Base-by-base conservation (phyloP, 1,140 invertebrate species). In the Sesamia nonagrioides region DNA sequence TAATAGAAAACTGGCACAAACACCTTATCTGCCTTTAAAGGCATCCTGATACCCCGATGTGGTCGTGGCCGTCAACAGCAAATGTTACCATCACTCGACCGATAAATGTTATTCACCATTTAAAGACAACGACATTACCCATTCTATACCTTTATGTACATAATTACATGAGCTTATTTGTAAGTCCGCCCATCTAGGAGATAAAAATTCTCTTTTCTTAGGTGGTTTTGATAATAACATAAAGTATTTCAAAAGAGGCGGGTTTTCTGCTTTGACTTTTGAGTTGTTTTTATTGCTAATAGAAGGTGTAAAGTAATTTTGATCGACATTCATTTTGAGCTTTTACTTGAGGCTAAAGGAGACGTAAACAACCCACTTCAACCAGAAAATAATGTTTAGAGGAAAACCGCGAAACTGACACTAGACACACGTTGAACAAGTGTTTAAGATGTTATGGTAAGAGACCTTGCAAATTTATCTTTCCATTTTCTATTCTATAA, bases 91-190 rank as follows among this genome's bases (percentile, higher is more conserved):
- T 63, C 56, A 61, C 52, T 56, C 71, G 33, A 73, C 58, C 50
- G 68, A 71, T 73, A 56, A 58, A 58, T 63, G 45, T 50, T 75
- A 75, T 75, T 63, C 42, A 18, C 73, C 73, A 61, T 63, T 50
- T 50, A 48, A 40, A 52, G 58, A 11, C 56, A 33, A 5, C 21
- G 1, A 58, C 33, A 72, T 54, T 72, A 58, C 27, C 40, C 63
- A 75, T 75, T 75, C 52, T 75, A 37, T 37, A 42, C 73, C 42
- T 75, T 63, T 61, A 27, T 61, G 73, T 48, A 75, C 27, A 63
- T 75, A 73, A 73, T 73, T 73, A 73, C 71, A 27, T 15, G 54
- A 50, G 50, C 54, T 73, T 56, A 75, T 75, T 63, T 61, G 56
- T 75, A 50, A 21, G 40, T 35, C 45, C 27, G 37, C 7, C 27